Evolutionary conservation across 2,113 vertebrate species (phyloP).

Genomic region (Cyprinus carpio): DNA sequence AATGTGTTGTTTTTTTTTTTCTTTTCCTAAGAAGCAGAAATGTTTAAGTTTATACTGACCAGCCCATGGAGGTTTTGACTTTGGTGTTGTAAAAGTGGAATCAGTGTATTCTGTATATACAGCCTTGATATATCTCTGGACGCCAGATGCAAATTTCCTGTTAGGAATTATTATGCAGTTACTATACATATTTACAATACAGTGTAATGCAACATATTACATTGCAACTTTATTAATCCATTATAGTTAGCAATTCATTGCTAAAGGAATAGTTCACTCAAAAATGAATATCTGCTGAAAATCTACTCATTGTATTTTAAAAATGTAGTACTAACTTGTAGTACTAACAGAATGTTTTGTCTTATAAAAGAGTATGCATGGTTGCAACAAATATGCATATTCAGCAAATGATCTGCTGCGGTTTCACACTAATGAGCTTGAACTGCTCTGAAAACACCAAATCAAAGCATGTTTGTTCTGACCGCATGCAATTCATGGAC

Average conservation of each 20-base stretch:
- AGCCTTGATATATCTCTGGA: constrained; percentile 83
- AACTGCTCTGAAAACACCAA: constrained; percentile 5
- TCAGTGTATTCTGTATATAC: constrained; percentile 89
- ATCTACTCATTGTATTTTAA: not conserved
- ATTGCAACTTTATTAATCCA: not conserved
- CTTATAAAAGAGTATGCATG: not conserved
- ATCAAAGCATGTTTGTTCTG: constrained; percentile 11
- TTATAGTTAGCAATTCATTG: too few species aligned
- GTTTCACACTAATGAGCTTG: not conserved
- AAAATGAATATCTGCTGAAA: too few species aligned
- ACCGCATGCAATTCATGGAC: not conserved
- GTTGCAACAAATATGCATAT: not conserved
- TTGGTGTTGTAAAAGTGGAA: constrained; percentile 78
- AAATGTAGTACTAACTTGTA: not conserved
- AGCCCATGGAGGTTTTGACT: constrained; percentile 82
- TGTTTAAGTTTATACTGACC: constrained; percentile 71
- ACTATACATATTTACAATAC: not conserved
- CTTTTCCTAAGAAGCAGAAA: not conserved
- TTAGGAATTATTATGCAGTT: not conserved
- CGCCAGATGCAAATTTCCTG: constrained; percentile 35
- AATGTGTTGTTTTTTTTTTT: not conserved
- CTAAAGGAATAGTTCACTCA: too few species aligned
- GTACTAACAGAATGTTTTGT: not conserved
- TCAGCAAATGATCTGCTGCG: not conserved
- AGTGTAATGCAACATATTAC: not conserved